Percentiles rank a stretch among this genome's conserved stretches.
These are phyloP conservation scores for Pogonomyrmex californicus DNA, from an alignment of 1,140 invertebrate species.

Conservation along the genomic window DNA sequence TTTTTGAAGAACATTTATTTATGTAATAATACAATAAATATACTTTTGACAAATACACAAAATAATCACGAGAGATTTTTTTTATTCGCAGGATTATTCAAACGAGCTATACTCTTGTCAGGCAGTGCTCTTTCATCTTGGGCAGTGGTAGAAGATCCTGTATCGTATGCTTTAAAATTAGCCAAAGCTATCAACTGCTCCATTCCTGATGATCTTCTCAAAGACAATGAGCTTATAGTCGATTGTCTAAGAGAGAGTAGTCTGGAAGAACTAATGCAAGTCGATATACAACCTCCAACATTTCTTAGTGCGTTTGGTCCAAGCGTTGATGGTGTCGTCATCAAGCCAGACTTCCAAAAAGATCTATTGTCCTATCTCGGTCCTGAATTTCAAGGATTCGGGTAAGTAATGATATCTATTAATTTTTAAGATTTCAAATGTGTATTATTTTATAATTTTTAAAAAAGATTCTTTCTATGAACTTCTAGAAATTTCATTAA, in stretches of 20 bases:
- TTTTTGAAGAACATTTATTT: too few species aligned
- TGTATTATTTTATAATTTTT: neutral
- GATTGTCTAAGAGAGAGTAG: conserved; percentile 93
- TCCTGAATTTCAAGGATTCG: conserved; percentile 90
- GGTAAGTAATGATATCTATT: conserved; percentile 78
- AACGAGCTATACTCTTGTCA: conserved; percentile 95
- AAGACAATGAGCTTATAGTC: conserved; percentile 93
- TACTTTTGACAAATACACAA: neutral
- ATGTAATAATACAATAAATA: too few species aligned
- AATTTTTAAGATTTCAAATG: neutral
- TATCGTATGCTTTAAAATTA: conserved; percentile 94
- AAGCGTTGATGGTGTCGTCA: conserved; percentile 95
- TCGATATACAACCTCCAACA: conserved; percentile 93
- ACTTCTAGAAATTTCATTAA: neutral
- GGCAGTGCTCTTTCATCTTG: conserved; percentile 97
- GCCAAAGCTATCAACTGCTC: conserved; percentile 95
- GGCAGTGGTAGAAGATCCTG: conserved; percentile 97
- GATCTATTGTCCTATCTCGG: conserved; percentile 91
- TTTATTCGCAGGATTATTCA: conserved; percentile 92
- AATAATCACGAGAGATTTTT: neutral
- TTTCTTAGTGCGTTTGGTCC: conserved; percentile 95
- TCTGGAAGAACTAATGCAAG: conserved; percentile 92
- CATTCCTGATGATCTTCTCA: conserved; percentile 92
- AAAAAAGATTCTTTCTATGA: neutral
- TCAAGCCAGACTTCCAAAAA: conserved; percentile 93